Base-by-base conservation (phyloP, 2,888 invertebrate species). In the Lepidocyrtinus sp. region DNA sequence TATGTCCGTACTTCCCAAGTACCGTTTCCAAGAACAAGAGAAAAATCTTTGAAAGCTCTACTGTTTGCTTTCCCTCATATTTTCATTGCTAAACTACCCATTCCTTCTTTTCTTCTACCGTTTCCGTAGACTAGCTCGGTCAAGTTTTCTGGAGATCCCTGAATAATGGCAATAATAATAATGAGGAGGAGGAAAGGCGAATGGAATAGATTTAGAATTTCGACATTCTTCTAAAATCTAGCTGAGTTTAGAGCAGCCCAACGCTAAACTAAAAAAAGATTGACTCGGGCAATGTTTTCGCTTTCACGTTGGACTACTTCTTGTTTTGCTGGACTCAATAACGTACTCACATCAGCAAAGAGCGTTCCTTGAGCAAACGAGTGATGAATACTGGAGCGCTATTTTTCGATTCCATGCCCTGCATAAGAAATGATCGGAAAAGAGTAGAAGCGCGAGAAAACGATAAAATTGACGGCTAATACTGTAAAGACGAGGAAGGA, bases 101-200 rank as follows among this genome's bases (percentile, higher is more conserved):
- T 12, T 55, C 55, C 7, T 55, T 55, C 17, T 55, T 55, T 55
- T n/a, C 55, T 55, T 36, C n/a, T 9, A 55, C 55, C 9, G 17
- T n/a, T 12, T 36, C 5, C 59, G 27, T 27, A n/a, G 17, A 9
- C 7, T 3, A 25, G 25, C 67, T 36, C 21, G 45, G 65, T 25
- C 63, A 24, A 24, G 63, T 67, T 46, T 67, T 9, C 62, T 62
- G 22, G 19, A n/a, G 55, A 9, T 55, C 17, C n/a, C 55, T 3
- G 55, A 27, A 45, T 36, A 72, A 63, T n/a, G 55, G 55, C 69
- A 75, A 69, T 75, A 26, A 75, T 75, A 69, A 75, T 67, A 36
- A 67, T 59, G 67, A 68, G 36, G 24, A 61, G 55, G 24, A n/a
- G 65, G 74, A 24, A 36, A 46, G 19, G 61, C 17, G 25, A 9